Percentiles rank a stretch among this genome's conserved stretches.
Conservation (phyloP, 2,797 vertebrate species). For the Squalus acanthias region DNA sequence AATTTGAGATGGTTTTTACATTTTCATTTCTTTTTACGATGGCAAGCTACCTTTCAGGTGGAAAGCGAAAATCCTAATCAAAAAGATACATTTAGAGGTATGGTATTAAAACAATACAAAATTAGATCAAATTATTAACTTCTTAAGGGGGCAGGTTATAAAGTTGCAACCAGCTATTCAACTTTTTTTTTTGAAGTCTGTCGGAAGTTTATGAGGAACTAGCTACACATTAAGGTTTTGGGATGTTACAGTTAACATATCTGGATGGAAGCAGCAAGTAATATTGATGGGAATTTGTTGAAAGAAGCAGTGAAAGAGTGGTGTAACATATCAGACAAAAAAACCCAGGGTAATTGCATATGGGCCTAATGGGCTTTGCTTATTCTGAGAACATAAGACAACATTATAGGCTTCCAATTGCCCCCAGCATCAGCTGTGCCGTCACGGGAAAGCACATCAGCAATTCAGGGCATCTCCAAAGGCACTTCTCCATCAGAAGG, state of each 20-base stretch:
- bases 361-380: neutral
- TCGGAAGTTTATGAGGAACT: neutral
- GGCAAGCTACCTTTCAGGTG: neutral
- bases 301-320: neutral
- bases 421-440: neutral
- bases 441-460: neutral
- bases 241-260: neutral
- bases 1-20: neutral
- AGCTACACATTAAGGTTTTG: neutral
- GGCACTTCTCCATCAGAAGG: neutral
- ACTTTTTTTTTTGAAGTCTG: neutral
- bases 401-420: neutral
- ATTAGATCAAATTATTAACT: neutral
- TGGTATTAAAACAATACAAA: neutral
- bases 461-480: neutral
- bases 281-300: neutral
- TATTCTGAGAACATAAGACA: neutral
- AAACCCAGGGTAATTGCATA: neutral
- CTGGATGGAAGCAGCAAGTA: neutral
- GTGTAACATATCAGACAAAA: neutral
- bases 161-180: neutral
- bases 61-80: neutral
- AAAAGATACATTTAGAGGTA: neutral
- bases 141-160: neutral
- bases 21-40: neutral